phyloP scores from a whole-genome alignment of 2,888 invertebrate genomes.

The Dolichopus griseipennis region DNA sequence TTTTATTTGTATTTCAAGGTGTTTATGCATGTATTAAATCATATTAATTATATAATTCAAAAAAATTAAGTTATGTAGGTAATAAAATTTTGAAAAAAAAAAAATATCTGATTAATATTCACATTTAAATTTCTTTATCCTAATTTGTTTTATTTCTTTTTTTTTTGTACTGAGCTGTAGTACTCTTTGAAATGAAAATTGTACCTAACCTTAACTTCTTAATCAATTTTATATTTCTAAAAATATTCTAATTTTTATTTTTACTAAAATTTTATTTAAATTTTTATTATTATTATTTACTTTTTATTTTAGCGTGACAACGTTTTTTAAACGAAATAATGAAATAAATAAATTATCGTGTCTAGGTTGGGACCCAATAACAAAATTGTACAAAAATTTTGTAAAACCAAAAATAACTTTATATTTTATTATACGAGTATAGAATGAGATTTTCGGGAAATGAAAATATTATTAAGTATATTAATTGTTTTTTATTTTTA shows the following conservation, averaged over 20 bases:
- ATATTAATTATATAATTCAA: too few species aligned
- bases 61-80: too few species aligned
- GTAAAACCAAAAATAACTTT: background rate
- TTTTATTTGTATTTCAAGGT: too few species aligned
- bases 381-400: background rate
- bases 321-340: background rate
- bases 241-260: background rate
- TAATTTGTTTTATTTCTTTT: too few species aligned
- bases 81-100: background rate
- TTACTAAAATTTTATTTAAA: background rate
- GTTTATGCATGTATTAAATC: too few species aligned
- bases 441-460: background rate
- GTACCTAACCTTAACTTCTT: background rate
- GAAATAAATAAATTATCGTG: background rate
- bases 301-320: conserved; percentile 1
- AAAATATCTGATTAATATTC: background rate
- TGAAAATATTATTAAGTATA: too few species aligned
- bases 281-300: too few species aligned
- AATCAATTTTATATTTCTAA: background rate
- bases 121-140: background rate
- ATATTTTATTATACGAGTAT: background rate
- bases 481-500: too few species aligned
- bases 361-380: background rate
- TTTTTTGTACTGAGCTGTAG: too few species aligned
- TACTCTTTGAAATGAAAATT: too few species aligned